A percentile compares a stretch with the other conserved stretches of the same genome.
Conservation (phyloP, 2,888 invertebrate genomes). For the Dendrolimus pini region DNA sequence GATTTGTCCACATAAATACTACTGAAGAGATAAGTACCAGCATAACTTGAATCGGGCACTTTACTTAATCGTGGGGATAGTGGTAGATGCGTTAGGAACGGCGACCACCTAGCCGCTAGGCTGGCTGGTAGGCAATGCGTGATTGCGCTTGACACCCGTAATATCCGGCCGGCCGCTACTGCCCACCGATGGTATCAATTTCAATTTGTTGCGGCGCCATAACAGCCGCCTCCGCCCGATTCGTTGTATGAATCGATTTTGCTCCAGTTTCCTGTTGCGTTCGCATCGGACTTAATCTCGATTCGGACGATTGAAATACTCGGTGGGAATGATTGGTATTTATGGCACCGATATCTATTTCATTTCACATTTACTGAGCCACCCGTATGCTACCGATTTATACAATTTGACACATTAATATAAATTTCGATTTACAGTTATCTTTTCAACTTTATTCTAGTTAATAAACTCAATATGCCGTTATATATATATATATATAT, state of each 20-base stretch:
- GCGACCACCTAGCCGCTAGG: slow-evolving; percentile 20
- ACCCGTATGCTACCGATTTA: slow-evolving; percentile 20
- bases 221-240: slow-evolving; percentile 61
- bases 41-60: slow-evolving; percentile 5
- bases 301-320: slow-evolving; percentile 54
- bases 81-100: slow-evolving; percentile 40
- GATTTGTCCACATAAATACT: no score
- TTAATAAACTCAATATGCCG: no score
- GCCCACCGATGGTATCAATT: slow-evolving; percentile 74
- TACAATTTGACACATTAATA: slow-evolving; percentile 2
- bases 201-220: slow-evolving; percentile 72
- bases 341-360: slow-evolving; percentile 39
- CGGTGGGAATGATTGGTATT: slow-evolving; percentile 38
- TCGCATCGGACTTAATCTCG: slow-evolving; percentile 62
- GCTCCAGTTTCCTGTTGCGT: slow-evolving; percentile 69
- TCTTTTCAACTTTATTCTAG: not conserved
- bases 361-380: slow-evolving; percentile 39
- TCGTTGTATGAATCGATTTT: slow-evolving; percentile 68
- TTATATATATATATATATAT: no score
- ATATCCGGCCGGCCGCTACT: slow-evolving; percentile 64
- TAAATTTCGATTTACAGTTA: not conserved
- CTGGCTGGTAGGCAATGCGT: slow-evolving; percentile 46
- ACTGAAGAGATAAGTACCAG: not conserved
- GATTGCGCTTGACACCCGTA: slow-evolving; percentile 71
- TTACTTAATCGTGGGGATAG: slow-evolving; percentile 12